Base-by-base conservation (phyloP, 1,140 invertebrate species). In the Papilio polyxenes region DNA sequence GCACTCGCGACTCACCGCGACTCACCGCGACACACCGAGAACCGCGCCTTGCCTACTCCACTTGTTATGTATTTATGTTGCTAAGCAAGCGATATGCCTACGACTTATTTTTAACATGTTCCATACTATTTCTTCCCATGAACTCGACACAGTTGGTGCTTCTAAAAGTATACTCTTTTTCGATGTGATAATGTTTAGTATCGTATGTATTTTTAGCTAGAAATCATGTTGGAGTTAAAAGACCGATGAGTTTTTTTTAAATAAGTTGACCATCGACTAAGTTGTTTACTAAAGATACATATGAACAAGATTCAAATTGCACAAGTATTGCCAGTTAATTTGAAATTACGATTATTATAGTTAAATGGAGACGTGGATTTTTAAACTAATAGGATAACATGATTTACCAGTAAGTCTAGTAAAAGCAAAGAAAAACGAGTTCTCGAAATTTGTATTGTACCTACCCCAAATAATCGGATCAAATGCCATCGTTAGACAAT, bases 51-150 rank as follows among this genome's bases (percentile, higher is more conserved):
- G 8, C 23, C 7, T 65, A 65, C 62, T 31, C 9, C 62, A 65
- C 62, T 65, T 72, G 65, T 65, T 31, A 65, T 11, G 62, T 72
- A 17, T 72, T 37, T 72, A 40, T 72, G 31, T 72, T 72, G 65
- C 65, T 72, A 72, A 31, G 65, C 20, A 31, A 37, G 20, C 65
- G 13, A 72, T 40, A 40, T 23, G 20, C 9, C 23, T 31, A 31
- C 23, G n/a, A 69, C 20, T 31, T 65, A 13, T 65, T 9, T 65
- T 69, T 69, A 13, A 1, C 23, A 11, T 7, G 23, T 31, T 37
- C 4, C 20, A 56, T 65, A 10, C 31, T 37, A 4, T 20, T 59
- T 59, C n/a, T 59, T 59, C 13, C 6, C 9, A 20, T 59, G 17
- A 20, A 59, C 56, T 59, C n/a, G 56, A 9, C 1, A 59, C n/a